These are phyloP conservation scores for Chelonus insularis DNA, from an alignment of 1,140 invertebrate species.

Conservation along the genomic window DNA sequence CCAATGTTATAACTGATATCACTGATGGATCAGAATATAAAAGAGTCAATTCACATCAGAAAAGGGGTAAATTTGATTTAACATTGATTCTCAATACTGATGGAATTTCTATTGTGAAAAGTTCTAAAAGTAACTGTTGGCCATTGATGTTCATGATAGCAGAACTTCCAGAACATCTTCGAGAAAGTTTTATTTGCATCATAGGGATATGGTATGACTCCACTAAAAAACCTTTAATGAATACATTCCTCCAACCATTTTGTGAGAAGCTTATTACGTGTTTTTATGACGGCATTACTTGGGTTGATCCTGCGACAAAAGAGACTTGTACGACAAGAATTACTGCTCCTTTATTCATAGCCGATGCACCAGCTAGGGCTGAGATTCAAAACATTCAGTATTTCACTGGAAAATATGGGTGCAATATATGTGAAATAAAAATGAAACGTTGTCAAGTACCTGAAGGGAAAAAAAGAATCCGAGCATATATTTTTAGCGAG, in stretches of 20 bases:
- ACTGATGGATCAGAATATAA: constrained; percentile 18
- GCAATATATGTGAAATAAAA: constrained; percentile 37
- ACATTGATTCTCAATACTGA: constrained; percentile 32
- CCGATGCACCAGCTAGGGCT: constrained; percentile 37
- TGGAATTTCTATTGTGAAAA: constrained; percentile 26
- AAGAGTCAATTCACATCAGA: constrained; percentile 11
- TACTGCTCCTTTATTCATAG: constrained; percentile 32
- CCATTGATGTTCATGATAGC: constrained; percentile 30
- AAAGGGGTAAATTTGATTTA: constrained; percentile 27
- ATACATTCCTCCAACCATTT: constrained; percentile 34
- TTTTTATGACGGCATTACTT: constrained; percentile 30
- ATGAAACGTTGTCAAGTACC: constrained; percentile 12
- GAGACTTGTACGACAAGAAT: constrained; percentile 21
- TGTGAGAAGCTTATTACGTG: constrained; percentile 24
- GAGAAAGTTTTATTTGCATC: constrained; percentile 23
- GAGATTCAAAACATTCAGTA: constrained; percentile 36
- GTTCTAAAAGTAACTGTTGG: constrained; percentile 29
- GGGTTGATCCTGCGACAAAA: constrained; percentile 32
- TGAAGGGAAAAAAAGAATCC: constrained; percentile 22
- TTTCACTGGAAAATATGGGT: constrained; percentile 31
- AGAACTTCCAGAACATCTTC: constrained; percentile 27
- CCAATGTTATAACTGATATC: constrained; percentile 24
- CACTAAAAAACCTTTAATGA: constrained; percentile 24
- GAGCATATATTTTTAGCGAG: constrained; percentile 28
- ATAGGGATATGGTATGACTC: constrained; percentile 29